A percentile compares a stretch with the other conserved stretches of the same genome.
These are phyloP conservation scores for Actias luna DNA, from an alignment of 2,888 invertebrate genomes.

Conservation along the genomic window DNA sequence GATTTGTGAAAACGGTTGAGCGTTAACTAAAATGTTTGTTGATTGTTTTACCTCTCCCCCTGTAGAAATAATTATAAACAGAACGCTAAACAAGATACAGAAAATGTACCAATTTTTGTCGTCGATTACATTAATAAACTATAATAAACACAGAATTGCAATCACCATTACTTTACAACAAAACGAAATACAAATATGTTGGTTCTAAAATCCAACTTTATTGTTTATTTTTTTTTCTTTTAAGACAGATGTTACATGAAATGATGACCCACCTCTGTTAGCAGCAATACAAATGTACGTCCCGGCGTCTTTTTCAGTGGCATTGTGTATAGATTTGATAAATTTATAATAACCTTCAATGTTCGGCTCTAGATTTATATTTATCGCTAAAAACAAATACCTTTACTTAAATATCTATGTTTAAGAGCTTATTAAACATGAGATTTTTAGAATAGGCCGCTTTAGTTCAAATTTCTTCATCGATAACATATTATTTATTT, in stretches of 20 bases:
- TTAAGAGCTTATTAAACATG: background rate
- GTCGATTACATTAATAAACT: background rate
- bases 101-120: background rate
- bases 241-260: background rate
- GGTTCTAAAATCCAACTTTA: background rate
- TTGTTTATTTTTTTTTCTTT: background rate
- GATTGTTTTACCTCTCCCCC: slow-evolving; percentile 57
- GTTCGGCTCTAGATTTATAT: slow-evolving; percentile 43
- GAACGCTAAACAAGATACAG: background rate
- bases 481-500: too few species aligned
- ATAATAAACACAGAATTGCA: too few species aligned
- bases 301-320: slow-evolving; percentile 47
- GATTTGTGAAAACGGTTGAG: slow-evolving; percentile 57
- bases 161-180: background rate
- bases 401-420: background rate
- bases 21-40: slow-evolving; percentile 41
- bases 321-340: slow-evolving; percentile 43
- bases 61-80: slow-evolving; percentile 32
- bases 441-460: too few species aligned
- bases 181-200: background rate
- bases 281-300: slow-evolving; percentile 60
- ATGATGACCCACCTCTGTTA: slow-evolving; percentile 58
- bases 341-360: slow-evolving; percentile 50
- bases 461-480: too few species aligned
- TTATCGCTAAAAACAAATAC: slow-evolving; percentile 37